Base-by-base conservation (phyloP, 1,140 invertebrate genomes). In the Achatina immaculata region DNA sequence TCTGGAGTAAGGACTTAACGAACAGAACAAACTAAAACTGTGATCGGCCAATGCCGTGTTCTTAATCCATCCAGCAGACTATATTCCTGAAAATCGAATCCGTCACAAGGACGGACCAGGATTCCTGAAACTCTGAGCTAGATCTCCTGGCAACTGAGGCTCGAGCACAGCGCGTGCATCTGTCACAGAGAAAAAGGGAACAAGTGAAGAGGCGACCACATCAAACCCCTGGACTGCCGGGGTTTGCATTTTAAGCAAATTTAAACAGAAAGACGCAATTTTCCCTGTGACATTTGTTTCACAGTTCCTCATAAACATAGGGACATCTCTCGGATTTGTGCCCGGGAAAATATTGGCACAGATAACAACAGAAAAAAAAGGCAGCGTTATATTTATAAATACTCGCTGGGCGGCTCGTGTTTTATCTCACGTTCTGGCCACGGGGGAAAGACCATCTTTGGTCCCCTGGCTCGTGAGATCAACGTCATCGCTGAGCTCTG, bases 151-250 rank as follows among this genome's bases (percentile, higher is more conserved):
- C 58, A 62, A 62, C 58, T 31, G 16, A 62, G 0, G 58, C 58
- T 62, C 58, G 16, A 28, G 58, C 28, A 28, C 58, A 62, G 58
- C 58, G 7, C 58, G 58, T 62, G 58, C 58, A 62, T 62, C 58
- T 62, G 28, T 62, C 58, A 62, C 1, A 2, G 58, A 28, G n/a
- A n/a, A n/a, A n/a, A 62, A 31, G 9, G 21, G n/a, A 21, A 31
- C 58, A 62, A 6, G n/a, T 28, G 16, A 62, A 11, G 28, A 62
- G 6, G 28, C n/a, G 58, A 62, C 58, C 28, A 62, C 58, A 31
- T 2, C 6, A 9, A 62, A 19, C 58, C 58, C 7, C 55, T 24
- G 24, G 24, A 24, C 58, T 62, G 28, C 21, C 16, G 3, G 4
- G 31, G 58, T 62, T 34, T 34, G 31, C 31, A 62, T 62, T 62